Percentiles rank a stretch among this genome's conserved stretches.
These are phyloP conservation scores for Macropodus opercularis DNA, from an alignment of 2,797 vertebrate genomes.

Conservation along the genomic window DNA sequence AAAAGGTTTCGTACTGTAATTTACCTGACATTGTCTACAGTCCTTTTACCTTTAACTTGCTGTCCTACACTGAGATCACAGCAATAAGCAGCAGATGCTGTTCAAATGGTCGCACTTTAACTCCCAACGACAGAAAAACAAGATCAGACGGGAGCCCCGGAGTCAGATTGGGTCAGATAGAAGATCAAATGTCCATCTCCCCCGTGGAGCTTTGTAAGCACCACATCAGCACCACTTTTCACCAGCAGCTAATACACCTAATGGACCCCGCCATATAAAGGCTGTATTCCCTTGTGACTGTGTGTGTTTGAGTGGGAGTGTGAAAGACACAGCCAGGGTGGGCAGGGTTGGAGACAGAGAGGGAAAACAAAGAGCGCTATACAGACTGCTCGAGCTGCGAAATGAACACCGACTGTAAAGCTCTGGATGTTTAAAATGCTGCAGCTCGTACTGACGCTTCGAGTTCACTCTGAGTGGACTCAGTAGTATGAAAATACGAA, in stretches of 20 bases:
- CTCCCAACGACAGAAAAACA: conserved; percentile 64
- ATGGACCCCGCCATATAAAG: conserved; percentile 72
- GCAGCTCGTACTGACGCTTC: neutral
- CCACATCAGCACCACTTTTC: conserved; percentile 79
- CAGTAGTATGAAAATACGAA: neutral
- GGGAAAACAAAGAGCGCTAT: conserved; percentile 45
- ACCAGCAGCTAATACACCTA: conserved; percentile 79
- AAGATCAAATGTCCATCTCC: conserved; percentile 80
- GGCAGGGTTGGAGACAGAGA: conserved; percentile 29
- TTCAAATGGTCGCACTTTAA: conserved; percentile 46
- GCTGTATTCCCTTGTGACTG: conserved; percentile 56
- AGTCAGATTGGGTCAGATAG: conserved; percentile 73
- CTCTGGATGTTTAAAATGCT: neutral
- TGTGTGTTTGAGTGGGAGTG: conserved; percentile 35
- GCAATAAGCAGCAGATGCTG: conserved; percentile 16
- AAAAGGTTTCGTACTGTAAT: conserved; percentile 35
- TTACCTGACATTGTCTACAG: conserved; percentile 29
- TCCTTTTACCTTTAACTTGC: neutral
- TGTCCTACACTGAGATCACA: neutral
- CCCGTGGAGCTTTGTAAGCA: conserved; percentile 77
- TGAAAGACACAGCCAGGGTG: conserved; percentile 44
- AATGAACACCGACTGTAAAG: conserved; percentile 13
- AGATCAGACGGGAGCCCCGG: conserved; percentile 67
- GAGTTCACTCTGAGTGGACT: neutral
- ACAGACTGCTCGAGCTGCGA: conserved; percentile 12